Evolutionary conservation across 2,797 vertebrate genomes (phyloP).

Genomic region (Esox lucius): DNA sequence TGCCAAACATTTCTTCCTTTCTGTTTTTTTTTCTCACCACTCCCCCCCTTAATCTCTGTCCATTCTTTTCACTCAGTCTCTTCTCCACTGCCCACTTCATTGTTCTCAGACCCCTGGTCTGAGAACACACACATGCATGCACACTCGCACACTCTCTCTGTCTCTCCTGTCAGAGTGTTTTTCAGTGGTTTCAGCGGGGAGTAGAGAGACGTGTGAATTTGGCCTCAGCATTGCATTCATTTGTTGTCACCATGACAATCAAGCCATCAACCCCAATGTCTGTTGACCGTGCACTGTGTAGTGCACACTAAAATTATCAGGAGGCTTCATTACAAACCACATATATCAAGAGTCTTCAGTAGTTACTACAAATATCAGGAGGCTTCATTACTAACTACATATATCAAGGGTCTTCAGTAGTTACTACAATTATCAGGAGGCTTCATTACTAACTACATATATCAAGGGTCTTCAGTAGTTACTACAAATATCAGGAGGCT

Average conservation of each 20-base stretch:
- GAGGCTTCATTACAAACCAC: no score
- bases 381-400: no score
- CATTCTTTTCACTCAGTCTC: constrained; percentile 29
- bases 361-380: no score
- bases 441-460: no score
- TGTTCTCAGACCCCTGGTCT: constrained; percentile 44
- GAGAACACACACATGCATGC: constrained; percentile 23
- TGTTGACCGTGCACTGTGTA: constrained; percentile 12
- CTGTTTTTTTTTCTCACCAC: constrained; percentile 18
- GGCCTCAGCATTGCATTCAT: constrained; percentile 64
- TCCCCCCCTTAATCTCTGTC: constrained; percentile 9
- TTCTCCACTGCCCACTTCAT: constrained; percentile 31
- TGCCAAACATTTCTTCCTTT: constrained; percentile 27
- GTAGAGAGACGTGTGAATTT: constrained; percentile 41
- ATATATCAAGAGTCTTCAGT: not conserved
- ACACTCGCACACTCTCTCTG: constrained; percentile 15
- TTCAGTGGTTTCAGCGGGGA: constrained; percentile 39
- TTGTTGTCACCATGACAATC: constrained; percentile 60
- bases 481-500: no score
- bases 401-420: not conserved
- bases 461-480: no score
- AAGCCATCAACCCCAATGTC: constrained; percentile 21
- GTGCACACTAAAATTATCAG: not conserved
- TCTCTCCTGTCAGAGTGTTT: constrained; percentile 38
- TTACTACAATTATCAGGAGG: no score